Conservation (phyloP, 2,797 vertebrate species). For the Lagodon rhomboides region DNA sequence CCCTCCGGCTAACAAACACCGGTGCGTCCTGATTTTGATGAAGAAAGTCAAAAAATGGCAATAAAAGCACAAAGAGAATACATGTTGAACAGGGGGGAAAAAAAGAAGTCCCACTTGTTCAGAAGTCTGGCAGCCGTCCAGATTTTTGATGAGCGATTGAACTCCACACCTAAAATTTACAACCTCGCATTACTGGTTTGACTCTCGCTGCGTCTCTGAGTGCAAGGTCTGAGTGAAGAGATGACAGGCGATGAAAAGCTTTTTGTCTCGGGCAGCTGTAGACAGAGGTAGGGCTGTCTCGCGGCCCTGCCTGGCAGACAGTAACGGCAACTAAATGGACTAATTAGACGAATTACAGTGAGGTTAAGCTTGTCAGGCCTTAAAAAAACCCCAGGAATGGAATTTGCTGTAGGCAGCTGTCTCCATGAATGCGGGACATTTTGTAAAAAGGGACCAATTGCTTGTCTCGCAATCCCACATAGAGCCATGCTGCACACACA, state of each 20-base stretch:
- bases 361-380: constrained; percentile 81
- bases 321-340: constrained; percentile 81
- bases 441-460: constrained; percentile 70
- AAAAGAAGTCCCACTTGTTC: constrained; percentile 9
- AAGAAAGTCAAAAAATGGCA: background rate
- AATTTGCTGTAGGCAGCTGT: constrained; percentile 82
- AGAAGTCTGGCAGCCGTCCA: constrained; percentile 43
- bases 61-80: background rate
- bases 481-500: constrained; percentile 22
- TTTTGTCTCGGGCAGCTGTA: constrained; percentile 78
- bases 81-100: background rate
- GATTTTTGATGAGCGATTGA: constrained; percentile 45
- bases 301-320: constrained; percentile 73
- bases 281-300: constrained; percentile 81
- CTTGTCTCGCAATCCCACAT: constrained; percentile 67
- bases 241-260: constrained; percentile 81
- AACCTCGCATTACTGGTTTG: constrained; percentile 72
- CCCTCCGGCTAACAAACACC: background rate
- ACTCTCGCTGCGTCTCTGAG: constrained; percentile 55
- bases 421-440: constrained; percentile 75
- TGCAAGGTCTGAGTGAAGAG: constrained; percentile 60
- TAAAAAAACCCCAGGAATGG: constrained; percentile 69
- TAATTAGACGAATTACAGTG: constrained; percentile 84
- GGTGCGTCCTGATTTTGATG: background rate
- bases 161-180: constrained; percentile 69